Conservation (phyloP, 2,113 vertebrate species). For the Lutjanus erythropterus region DNA sequence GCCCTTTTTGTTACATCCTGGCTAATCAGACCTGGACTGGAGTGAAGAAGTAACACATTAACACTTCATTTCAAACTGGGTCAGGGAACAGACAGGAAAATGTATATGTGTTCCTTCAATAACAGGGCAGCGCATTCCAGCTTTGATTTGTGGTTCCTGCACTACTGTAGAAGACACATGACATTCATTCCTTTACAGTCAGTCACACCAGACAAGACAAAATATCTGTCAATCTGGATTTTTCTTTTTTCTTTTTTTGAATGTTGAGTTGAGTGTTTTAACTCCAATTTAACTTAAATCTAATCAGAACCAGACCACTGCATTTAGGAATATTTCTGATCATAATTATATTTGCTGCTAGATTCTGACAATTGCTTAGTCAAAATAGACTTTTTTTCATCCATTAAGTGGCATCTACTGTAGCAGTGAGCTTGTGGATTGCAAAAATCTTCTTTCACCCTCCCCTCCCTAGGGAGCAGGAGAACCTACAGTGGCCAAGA, state of each 20-base stretch:
- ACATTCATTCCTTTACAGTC: slow-evolving; percentile 21
- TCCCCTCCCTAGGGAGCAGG: too few relatives aligned
- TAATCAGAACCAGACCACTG: neutral
- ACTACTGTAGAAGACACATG: slow-evolving; percentile 32
- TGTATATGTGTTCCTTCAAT: slow-evolving; percentile 46
- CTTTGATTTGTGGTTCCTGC: slow-evolving; percentile 65
- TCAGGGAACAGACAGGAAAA: slow-evolving; percentile 54
- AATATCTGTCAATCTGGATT: neutral
- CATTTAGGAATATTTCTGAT: neutral
- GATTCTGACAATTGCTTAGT: neutral
- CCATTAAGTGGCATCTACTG: too few relatives aligned
- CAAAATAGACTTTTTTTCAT: too few relatives aligned
- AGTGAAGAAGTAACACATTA: slow-evolving; percentile 50
- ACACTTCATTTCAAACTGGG: slow-evolving; percentile 56
- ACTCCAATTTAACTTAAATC: neutral
- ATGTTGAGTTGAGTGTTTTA: neutral
- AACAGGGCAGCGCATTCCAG: slow-evolving; percentile 68
- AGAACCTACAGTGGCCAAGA: too few relatives aligned
- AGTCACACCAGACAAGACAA: neutral
- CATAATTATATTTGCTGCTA: neutral
- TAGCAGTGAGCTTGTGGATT: too few relatives aligned
- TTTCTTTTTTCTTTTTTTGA: neutral
- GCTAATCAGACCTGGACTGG: slow-evolving; percentile 49
- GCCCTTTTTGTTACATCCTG: slow-evolving; percentile 35
- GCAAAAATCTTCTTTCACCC: too few relatives aligned